Base-by-base conservation (phyloP, 2,113 vertebrate species). In the Propithecus coquereli region DNA sequence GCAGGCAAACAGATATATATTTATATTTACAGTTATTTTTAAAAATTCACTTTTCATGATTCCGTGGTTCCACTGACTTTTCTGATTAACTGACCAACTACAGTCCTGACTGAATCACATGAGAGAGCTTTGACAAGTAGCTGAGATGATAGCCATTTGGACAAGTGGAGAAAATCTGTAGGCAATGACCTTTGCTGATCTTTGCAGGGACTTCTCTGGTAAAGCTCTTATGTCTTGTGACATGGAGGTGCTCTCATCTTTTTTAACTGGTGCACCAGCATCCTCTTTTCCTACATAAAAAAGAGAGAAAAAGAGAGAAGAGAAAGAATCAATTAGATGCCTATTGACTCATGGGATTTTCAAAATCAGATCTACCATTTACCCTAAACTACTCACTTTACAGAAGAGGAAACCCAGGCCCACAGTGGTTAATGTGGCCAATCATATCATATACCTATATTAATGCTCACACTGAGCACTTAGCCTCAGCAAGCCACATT, bases 111-210 rank as follows among this genome's bases (percentile, higher is more conserved):
- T 76, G 61, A 74, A 57, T 14, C 16, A 0, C 45, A 50, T 0
- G 10, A 59, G 61, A 88, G 23, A 63, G 37, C 76, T 66, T 32
- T 20, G 20, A 85, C 79, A 66, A 70, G 43, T 1, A 68, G 63
- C 65, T 84, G 61, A 59, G 68, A 25, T 13, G 73, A 88, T 20
- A 63, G 74, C 8, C 63, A 50, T 54, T n/a, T 65, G 59, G 70
- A 63, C 43, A 92, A 32, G 59, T 18, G 47, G 27, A 66, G 61
- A 74, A 85, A 94, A 96, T 61, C n/a, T 73, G 63, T 22, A 65
- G 50, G 16, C 68, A 93, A 83, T 97, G 97, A 99, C 99, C 99
- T 99, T 99, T 85, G 99, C 99, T 43, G 99, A 99, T 97, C 98
- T 99, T 96, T 99, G 99, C 93, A 98, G 98, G 63, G 95, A 97